Evolutionary conservation across 2,797 vertebrate species (phyloP), one percentile per base, ranked within the genome.

Genomic region (Neoniphon sammara): DNA sequence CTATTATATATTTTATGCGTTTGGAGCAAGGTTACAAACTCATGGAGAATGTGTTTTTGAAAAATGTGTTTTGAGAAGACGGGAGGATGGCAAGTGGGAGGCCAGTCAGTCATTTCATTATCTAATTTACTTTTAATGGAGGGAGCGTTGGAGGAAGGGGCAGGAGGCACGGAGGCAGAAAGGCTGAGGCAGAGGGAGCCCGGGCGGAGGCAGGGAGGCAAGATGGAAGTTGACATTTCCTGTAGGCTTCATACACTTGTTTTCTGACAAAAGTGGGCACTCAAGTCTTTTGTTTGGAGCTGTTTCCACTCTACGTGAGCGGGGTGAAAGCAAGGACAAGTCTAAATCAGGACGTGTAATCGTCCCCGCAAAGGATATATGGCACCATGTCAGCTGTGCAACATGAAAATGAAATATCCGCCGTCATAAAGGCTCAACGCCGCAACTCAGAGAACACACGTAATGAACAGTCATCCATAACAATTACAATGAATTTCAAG

Each of bases 281-380:
- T 57, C 25, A 1, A 27, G 36, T 63, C 15, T 53, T 39, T 59
- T 39, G 56, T 50, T 62, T 44, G 27, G 17, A 64, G 39, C 31
- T 36, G 20, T 83, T 64, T 71, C 42, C 44, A 66, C 64, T 42
- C 23, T 47, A 34, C 30, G 60, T 42, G 14, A 60, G 52, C 42
- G 44, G 70, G 85, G 77, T 84, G 78, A 87, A 60, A 9, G 65
- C 69, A 57, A 84, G 77, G 78, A 39, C 75, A 65, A 49, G 36
- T 65, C 39, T 18, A 42, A 70, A 67, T 76, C 73, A 30, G 52
- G 52, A 57, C 57, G 66, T 52, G 73, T 55, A 78, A 64, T 77
- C 76, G 57, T 50, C 66, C 11, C 3, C 27, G 36, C 30, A 20
- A 72, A 71, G 54, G 47, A 11, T 53, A 47, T 56, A 15, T n/a